Evolutionary conservation across 2,888 invertebrate genomes (phyloP).

Genomic region (Melanostoma scalare): DNA sequence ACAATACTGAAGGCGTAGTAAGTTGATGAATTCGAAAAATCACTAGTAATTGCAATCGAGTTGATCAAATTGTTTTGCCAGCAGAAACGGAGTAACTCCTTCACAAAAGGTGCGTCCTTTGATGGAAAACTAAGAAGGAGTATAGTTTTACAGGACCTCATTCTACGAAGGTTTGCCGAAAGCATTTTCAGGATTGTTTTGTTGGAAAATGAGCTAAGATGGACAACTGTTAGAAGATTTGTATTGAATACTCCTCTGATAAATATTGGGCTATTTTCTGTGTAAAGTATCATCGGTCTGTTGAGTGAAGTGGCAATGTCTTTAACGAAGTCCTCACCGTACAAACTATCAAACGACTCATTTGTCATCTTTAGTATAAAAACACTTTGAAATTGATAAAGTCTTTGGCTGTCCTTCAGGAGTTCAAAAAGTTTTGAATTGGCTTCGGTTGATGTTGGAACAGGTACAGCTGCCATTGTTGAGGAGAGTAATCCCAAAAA

Average conservation of each 20-base stretch:
- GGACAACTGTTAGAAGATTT: slow-evolving; percentile 74
- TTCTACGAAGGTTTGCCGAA: slow-evolving; percentile 75
- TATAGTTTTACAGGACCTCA: slow-evolving; percentile 75
- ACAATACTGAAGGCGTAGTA: slow-evolving; percentile 77
- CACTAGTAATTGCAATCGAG: slow-evolving; percentile 75
- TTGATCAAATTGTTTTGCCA: slow-evolving; percentile 76
- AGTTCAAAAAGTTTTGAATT: too few relatives aligned
- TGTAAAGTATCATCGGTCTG: slow-evolving; percentile 75
- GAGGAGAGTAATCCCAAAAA: too few relatives aligned
- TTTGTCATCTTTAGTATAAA: slow-evolving; percentile 27
- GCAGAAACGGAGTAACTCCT: slow-evolving; percentile 75
- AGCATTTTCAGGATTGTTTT: slow-evolving; percentile 73
- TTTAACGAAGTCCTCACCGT: slow-evolving; percentile 30
- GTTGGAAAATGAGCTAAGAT: slow-evolving; percentile 71
- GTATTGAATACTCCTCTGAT: slow-evolving; percentile 73
- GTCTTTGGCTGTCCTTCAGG: too few relatives aligned
- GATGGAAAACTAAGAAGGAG: slow-evolving; percentile 72
- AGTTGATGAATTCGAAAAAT: slow-evolving; percentile 73
- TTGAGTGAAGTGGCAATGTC: slow-evolving; percentile 45
- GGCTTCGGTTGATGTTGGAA: too few relatives aligned
- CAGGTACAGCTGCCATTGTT: too few relatives aligned
- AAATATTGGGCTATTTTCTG: slow-evolving; percentile 74
- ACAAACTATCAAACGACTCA: background rate
- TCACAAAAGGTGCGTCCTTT: slow-evolving; percentile 24
- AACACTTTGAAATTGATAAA: slow-evolving; percentile 9